Evolutionary conservation across 2,797 vertebrate species (phyloP).

Genomic region (Microctenopoma lineatum): DNA sequence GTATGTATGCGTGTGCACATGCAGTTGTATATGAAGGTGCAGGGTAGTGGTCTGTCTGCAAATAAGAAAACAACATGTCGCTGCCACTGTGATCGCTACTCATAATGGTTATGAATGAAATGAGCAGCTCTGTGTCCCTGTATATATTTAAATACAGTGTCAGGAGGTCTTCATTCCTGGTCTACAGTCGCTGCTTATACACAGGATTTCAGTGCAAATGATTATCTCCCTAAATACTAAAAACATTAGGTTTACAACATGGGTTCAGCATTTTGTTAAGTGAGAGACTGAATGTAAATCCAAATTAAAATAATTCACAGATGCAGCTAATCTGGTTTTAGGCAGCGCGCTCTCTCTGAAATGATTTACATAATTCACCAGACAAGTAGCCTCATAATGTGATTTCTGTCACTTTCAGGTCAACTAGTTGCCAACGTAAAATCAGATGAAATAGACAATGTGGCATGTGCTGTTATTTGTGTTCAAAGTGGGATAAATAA

Average conservation of each 20-base stretch:
- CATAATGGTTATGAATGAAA: constrained; percentile 27
- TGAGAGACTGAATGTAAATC: constrained; percentile 10
- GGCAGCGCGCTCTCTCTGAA: constrained; percentile 13
- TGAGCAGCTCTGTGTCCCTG: constrained; percentile 3
- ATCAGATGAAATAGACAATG: constrained; percentile 27
- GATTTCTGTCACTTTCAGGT: constrained; percentile 43
- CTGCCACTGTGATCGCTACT: constrained; percentile 14
- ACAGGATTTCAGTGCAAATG: not conserved
- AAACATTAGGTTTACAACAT: not conserved
- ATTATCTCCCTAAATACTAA: constrained; percentile 15
- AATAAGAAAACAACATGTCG: not conserved
- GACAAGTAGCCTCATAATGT: constrained; percentile 35
- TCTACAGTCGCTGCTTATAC: not conserved
- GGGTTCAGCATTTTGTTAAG: not conserved
- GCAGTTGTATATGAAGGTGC: not conserved
- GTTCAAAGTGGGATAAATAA: constrained; percentile 18
- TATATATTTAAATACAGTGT: not conserved
- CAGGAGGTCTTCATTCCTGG: not conserved
- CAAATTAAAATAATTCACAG: constrained; percentile 32
- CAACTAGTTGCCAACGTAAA: constrained; percentile 4
- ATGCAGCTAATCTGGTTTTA: constrained; percentile 39
- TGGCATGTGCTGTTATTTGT: not conserved
- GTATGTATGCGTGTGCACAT: not conserved
- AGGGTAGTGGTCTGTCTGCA: constrained; percentile 2
- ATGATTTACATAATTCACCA: constrained; percentile 41